Evolutionary conservation across 2,888 invertebrate species (phyloP), one percentile per base, ranked within the genome.

Genomic region (Slavum lentiscoides): DNA sequence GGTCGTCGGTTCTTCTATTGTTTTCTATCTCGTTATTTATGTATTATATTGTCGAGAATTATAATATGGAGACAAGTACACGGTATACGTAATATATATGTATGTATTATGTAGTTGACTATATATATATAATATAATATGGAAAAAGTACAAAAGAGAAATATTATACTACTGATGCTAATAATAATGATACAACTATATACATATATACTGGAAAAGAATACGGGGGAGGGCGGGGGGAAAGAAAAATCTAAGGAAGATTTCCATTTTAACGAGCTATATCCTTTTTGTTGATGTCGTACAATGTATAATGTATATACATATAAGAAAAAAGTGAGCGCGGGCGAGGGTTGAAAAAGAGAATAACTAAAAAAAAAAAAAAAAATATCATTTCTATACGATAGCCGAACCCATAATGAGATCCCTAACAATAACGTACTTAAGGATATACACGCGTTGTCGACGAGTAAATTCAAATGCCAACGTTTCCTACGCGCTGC

Each of bases 201-300:
- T 30, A 30, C 30, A 30, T 30, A 30, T 30, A 30, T 23, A 67
- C 37, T 23, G 19, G 58, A 75, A 0, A 23, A 5, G 39, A 67
- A 58, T 75, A 11, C 9, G 53, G 15, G n/a, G n/a, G n/a, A n/a
- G n/a, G n/a, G n/a, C n/a, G n/a, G n/a, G n/a, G n/a, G n/a, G n/a
- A n/a, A n/a, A 58, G 39, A 64, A 19, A 74, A 43, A 67, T 75
- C 23, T 67, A 23, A 68, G 67, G n/a, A 30, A 68, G 55, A 74
- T 74, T 66, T 74, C 74, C 39, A 67, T 75, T 75, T 75, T 75
- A 75, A 75, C 75, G 75, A 75, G 75, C 59, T 21, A 75, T 68
- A 75, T 75, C 75, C 30, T 75, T 75, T 66, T 58, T 15, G 67
- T 67, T 59, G 67, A 75, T 75, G 67, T 75, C 67, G n/a, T 75